Evolutionary conservation across 2,888 invertebrate genomes (phyloP).

Genomic region (Cenopis cana): DNA sequence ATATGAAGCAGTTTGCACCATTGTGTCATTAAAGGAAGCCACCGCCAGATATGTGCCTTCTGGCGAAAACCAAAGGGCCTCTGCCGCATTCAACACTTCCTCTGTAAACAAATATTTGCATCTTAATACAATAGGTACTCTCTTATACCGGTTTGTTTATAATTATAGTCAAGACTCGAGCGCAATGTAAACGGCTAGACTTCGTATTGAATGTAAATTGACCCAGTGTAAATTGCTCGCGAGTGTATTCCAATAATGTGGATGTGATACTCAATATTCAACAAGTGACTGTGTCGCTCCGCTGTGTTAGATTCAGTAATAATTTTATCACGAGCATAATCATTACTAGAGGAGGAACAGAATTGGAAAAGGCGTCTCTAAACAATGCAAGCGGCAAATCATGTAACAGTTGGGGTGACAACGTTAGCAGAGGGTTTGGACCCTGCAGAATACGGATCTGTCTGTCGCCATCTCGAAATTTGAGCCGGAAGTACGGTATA

Average conservation of each 20-base stretch:
- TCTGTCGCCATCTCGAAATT: too few species aligned
- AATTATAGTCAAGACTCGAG: neutral
- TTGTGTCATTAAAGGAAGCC: constrained; percentile 89
- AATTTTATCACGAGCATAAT: constrained; percentile 4
- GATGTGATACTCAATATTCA: constrained; percentile 3
- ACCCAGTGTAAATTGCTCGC: neutral
- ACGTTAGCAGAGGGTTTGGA: too few species aligned
- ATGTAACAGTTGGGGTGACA: too few species aligned
- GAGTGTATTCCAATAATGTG: neutral
- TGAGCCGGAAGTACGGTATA: too few species aligned
- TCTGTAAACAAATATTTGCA: constrained; percentile 80
- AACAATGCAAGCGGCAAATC: too few species aligned
- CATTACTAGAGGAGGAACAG: too few species aligned
- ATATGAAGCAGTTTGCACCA: constrained; percentile 87
- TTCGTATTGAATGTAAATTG: neutral
- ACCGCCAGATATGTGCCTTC: constrained; percentile 88
- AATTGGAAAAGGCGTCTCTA: too few species aligned
- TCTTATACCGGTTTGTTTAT: too few species aligned
- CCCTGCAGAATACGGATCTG: too few species aligned
- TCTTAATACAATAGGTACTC: neutral
- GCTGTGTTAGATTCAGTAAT: constrained; percentile 5
- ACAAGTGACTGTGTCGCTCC: neutral
- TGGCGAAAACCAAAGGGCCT: constrained; percentile 93
- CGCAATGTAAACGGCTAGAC: neutral
- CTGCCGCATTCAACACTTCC: constrained; percentile 89